A percentile compares a stretch with the other conserved stretches of the same genome.
phyloP scores from a whole-genome alignment of 2,797 vertebrate species.

The Cuculus canorus region DNA sequence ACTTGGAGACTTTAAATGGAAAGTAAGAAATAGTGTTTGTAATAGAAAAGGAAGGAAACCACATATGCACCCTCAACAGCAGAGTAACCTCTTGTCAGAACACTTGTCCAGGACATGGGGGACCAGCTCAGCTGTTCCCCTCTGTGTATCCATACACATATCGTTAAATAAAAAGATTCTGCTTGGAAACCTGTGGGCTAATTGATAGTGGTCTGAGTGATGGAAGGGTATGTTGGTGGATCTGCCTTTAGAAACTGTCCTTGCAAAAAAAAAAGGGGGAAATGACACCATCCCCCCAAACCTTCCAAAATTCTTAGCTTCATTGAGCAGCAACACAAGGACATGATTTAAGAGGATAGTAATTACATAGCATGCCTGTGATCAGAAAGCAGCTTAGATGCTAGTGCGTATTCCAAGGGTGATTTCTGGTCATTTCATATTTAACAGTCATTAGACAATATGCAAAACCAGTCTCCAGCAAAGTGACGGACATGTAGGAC shows the following conservation, averaged over 20 bases:
- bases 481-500: not conserved
- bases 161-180: not conserved
- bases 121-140: not conserved
- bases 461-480: not conserved
- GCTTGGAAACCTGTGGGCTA: not conserved
- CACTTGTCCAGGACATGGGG: not conserved
- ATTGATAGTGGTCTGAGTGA: not conserved
- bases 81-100: not conserved
- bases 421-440: not conserved
- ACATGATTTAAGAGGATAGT: not conserved
- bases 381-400: not conserved
- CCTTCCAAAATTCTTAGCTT: not conserved
- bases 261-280: not conserved
- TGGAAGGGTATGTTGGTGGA: not conserved
- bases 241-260: not conserved
- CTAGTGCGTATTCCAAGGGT: not conserved
- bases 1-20: not conserved
- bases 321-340: not conserved
- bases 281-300: not conserved
- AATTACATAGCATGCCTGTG: not conserved
- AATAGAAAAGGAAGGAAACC: not conserved
- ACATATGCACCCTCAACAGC: not conserved
- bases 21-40: not conserved
- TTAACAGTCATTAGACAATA: not conserved
- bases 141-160: not conserved